These are phyloP conservation scores for Trochalopteron elliotii DNA, from an alignment of 2,113 vertebrate genomes.

Conservation along the genomic window DNA sequence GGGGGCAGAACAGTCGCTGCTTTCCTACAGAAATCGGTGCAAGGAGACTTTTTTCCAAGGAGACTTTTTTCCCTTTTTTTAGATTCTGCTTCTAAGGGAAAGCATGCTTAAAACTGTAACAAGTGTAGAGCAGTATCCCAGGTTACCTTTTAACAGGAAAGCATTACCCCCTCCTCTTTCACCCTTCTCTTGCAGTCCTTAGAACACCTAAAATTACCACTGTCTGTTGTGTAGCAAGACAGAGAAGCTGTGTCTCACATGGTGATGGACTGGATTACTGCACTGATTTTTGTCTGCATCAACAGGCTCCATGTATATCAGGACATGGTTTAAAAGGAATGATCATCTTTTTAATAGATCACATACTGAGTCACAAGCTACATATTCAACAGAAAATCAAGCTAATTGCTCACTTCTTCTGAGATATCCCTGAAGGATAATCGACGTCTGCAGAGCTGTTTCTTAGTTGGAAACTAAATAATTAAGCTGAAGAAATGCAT, in stretches of 20 bases:
- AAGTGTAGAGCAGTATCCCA: not conserved
- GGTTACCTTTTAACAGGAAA: not conserved
- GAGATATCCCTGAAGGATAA: slow-evolving; percentile 77
- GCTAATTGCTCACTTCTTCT: slow-evolving; percentile 79
- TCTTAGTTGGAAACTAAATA: slow-evolving; percentile 76
- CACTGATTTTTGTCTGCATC: slow-evolving; percentile 63
- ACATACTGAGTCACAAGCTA: slow-evolving; percentile 73
- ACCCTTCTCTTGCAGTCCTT: not conserved
- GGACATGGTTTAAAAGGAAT: slow-evolving; percentile 70
- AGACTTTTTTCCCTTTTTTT: not conserved
- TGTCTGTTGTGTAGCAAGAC: not conserved
- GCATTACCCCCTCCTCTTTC: not conserved
- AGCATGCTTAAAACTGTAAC: not conserved
- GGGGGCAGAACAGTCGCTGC: not conserved
- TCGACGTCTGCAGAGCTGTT: slow-evolving; percentile 64
- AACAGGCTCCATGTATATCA: slow-evolving; percentile 61
- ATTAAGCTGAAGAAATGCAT: slow-evolving; percentile 71
- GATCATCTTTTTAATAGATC: slow-evolving; percentile 76
- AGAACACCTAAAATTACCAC: not conserved
- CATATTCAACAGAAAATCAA: slow-evolving; percentile 81
- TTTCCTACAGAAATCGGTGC: not conserved
- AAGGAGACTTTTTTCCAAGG: not conserved
- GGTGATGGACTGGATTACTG: slow-evolving; percentile 53
- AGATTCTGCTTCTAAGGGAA: not conserved
- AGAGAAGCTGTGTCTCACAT: not conserved